phyloP scores from a whole-genome alignment of 2,113 vertebrate genomes.

The Takifugu flavidus region DNA sequence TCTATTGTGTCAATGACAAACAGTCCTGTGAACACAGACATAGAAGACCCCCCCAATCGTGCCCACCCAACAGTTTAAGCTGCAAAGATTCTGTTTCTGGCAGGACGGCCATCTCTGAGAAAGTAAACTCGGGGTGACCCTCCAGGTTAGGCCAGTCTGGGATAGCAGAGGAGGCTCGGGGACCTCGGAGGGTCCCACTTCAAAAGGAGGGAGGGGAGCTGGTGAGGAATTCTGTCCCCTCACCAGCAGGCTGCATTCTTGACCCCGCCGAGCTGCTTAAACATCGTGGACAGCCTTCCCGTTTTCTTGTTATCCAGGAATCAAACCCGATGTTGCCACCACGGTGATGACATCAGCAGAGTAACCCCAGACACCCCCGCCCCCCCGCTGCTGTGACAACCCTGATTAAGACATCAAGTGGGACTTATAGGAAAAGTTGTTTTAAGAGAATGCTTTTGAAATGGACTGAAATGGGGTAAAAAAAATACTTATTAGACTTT shows the following conservation, averaged over 20 bases:
- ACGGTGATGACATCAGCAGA: conserved; percentile 48
- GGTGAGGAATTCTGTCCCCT: conserved; percentile 73
- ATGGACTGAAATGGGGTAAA: no score
- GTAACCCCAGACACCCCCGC: conserved; percentile 49
- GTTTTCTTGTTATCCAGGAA: conserved; percentile 67
- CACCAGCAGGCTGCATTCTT: conserved; percentile 74
- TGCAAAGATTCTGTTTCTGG: conserved; percentile 79
- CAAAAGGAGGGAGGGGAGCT: conserved; percentile 70
- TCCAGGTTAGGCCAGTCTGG: conserved; percentile 80
- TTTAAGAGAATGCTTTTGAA: neutral
- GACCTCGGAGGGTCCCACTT: conserved; percentile 61
- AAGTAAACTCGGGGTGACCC: conserved; percentile 85
- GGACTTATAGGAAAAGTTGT: conserved; percentile 19
- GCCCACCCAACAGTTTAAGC: conserved; percentile 75
- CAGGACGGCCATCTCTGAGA: conserved; percentile 76
- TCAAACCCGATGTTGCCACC: conserved; percentile 71
- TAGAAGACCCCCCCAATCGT: conserved; percentile 49
- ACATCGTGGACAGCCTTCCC: conserved; percentile 71
- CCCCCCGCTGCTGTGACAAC: neutral
- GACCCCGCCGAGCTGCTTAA: conserved; percentile 75
- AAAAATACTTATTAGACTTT: no score
- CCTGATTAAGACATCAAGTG: conserved; percentile 68
- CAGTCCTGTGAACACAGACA: conserved; percentile 42
- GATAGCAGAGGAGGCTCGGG: conserved; percentile 61
- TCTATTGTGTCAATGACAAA: conserved; percentile 60